Evolutionary conservation across 2,888 invertebrate species (phyloP), one percentile per base, ranked within the genome.

Genomic region (Dicyrtomina minuta): DNA sequence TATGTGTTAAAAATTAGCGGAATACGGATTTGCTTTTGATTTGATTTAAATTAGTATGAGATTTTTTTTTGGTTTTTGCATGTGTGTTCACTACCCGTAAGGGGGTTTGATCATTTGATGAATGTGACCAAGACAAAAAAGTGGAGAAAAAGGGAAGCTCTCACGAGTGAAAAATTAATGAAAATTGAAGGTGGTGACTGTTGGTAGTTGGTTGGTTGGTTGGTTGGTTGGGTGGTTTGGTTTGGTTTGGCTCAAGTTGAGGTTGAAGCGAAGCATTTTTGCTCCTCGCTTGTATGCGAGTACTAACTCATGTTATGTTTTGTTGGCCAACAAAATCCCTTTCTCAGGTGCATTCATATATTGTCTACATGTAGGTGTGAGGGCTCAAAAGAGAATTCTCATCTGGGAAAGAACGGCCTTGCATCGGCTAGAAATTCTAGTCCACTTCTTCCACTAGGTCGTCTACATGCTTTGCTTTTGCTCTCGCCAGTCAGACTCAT

Each of bases 391-490:
- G 61, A 61, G 61, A 27, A 61, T 49, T n/a, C 44, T 61, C 61
- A 61, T 27, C 61, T 61, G 27, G 61, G 44, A 61, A 44, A 61
- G 64, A 53, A 64, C 64, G 64, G 51, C 64, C 64, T 64, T 64
- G 64, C 44, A 62, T 15, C 26, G 43, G 46, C 46, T 51, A 64
- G 51, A 39, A 64, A 26, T 39, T 24, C 49, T 51, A 53, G 49
- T 62, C 49, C 51, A 51, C 51, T 64, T 46, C 58, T 46, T 64
- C 46, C 64, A 64, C 51, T 64, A 39, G 64, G 64, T 64, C 64
- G 51, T 64, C 51, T 27, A 33, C 53, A 12, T 43, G 15, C 61
- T 24, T 22, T 43, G 20, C 43, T 60, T 41, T 58, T 17, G 44
- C 44, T 20, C 44, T 44, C 26, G 26, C n/a, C n/a, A n/a, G n/a